Conservation (phyloP, 2,113 vertebrate genomes). For the Centrocercus urophasianus region DNA sequence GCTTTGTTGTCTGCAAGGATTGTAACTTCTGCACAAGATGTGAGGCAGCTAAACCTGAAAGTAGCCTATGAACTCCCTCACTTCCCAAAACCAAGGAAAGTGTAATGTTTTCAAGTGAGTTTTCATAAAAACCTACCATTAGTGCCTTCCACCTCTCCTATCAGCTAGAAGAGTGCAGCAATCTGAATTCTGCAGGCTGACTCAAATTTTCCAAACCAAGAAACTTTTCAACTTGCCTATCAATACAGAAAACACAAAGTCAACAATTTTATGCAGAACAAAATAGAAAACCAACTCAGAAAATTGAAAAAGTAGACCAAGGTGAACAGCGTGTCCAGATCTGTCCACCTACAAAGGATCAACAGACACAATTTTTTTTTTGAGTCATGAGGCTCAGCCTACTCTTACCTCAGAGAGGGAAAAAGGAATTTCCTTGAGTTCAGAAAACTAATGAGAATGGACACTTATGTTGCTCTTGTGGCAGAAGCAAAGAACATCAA, state of each 20-base stretch:
- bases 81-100: not conserved
- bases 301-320: not conserved
- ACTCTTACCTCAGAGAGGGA: not conserved
- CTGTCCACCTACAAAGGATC: not conserved
- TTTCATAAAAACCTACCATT: not conserved
- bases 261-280: not conserved
- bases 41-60: not conserved
- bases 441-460: not conserved
- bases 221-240: not conserved
- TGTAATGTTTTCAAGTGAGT: not conserved
- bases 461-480: not conserved
- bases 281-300: not conserved
- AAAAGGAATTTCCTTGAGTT: not conserved
- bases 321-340: rapidly evolving
- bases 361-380: not conserved
- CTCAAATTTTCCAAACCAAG: slow-evolving; percentile 16
- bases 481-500: not conserved
- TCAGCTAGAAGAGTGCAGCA: not conserved
- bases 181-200: not conserved
- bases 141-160: not conserved
- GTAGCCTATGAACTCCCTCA: not conserved
- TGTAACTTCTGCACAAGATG: not conserved
- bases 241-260: not conserved
- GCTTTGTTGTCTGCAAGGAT: not conserved
- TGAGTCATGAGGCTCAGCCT: not conserved